Evolutionary conservation across 2,797 vertebrate species (phyloP), one percentile per base, ranked within the genome.

Genomic region (Chaunax sp.): DNA sequence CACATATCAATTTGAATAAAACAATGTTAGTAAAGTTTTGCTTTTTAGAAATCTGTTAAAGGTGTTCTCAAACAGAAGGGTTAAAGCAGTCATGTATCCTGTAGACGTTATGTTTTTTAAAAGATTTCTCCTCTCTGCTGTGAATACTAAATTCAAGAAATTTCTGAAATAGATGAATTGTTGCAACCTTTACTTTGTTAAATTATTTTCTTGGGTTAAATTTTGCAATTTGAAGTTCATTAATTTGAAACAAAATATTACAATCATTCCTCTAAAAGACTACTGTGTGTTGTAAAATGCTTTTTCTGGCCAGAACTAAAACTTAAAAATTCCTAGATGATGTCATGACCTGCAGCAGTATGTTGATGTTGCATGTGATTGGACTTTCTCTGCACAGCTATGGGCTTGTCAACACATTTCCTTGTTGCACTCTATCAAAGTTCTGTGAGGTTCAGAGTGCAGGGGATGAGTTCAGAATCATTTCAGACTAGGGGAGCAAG

Each of bases 351-450:
- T 43, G 26, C 46, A 14, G 69, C 54, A 9, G 46, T 9, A 50
- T 61, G 68, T 61, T 52, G 49, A 40, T 74, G 61, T 46, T 3
- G 61, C 67, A 3, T n/a, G 54, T 62, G 78, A 85, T 87, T 88
- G 65, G 55, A 56, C 49, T 89, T 89, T 85, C 84, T 76, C 73
- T n/a, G 75, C 87, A 82, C 78, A 64, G 45, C 73, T 15, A 8
- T n/a, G 1, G n/a, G 49, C 61, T 72, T 76, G 83, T 85, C 82
- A 81, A 81, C 79, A 80, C 62, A 73, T 87, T 77, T 28, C 3
- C 66, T 59, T 52, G 67, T 74, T 58, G 75, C 84, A 80, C 87
- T 87, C 75, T 61, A 86, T 89, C 81, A 87, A 87, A 71, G 40
- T 72, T 80, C 38, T 13, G 63, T 0, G 25, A 85, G 87, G 89